These are phyloP conservation scores for Dipodomys ordii DNA, from an alignment of 2,113 vertebrate species.

Conservation along the genomic window DNA sequence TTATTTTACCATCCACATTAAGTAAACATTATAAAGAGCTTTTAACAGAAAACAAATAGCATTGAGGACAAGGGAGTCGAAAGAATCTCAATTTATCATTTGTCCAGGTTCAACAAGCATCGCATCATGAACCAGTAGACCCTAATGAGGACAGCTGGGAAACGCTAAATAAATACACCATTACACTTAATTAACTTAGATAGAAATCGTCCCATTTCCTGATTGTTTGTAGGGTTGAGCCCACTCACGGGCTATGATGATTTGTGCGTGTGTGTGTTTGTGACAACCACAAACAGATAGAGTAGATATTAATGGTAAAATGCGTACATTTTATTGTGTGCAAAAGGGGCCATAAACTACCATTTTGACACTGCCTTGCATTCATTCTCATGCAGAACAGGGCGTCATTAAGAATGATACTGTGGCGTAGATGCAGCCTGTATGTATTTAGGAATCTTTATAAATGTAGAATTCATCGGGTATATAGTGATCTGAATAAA, in stretches of 20 bases:
- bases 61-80: neutral
- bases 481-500: slow-evolving; percentile 1
- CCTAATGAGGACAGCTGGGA: neutral
- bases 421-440: neutral
- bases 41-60: slow-evolving; percentile 66
- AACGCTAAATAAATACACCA: neutral
- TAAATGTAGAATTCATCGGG: neutral
- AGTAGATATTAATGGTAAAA: neutral
- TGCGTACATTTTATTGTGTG: neutral
- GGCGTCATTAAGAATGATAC: neutral
- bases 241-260: neutral
- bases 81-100: slow-evolving; percentile 45
- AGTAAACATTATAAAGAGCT: slow-evolving; percentile 65
- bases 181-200: slow-evolving; percentile 28
- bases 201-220: neutral
- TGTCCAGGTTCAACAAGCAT: neutral
- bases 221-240: neutral
- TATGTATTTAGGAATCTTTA: neutral
- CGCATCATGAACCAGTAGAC: neutral
- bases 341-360: neutral
- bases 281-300: neutral
- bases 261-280: neutral
- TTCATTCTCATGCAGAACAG: neutral
- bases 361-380: neutral
- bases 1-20: slow-evolving; percentile 66